Percentiles rank a stretch among this genome's conserved stretches.
phyloP scores from a whole-genome alignment of 2,113 vertebrate species.

The Tricholaema leucomelas region DNA sequence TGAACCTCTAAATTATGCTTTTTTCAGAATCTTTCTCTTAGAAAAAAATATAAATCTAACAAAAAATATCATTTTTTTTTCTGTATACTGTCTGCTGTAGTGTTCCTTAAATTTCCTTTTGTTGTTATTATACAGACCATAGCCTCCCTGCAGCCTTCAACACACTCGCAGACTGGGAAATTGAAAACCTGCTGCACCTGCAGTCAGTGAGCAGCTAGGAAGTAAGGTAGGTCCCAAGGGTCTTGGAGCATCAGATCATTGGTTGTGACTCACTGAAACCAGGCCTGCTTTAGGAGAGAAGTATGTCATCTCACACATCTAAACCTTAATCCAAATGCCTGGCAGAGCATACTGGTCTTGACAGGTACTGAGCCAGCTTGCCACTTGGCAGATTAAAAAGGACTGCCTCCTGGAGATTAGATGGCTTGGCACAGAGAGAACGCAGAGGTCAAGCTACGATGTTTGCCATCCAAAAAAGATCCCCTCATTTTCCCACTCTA shows the following conservation, averaged over 20 bases:
- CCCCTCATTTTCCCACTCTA: conserved; percentile 27
- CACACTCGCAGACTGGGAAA: neutral
- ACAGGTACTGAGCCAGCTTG: conserved; percentile 40
- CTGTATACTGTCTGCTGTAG: neutral
- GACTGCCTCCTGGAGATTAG: conserved; percentile 56
- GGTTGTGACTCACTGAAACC: neutral
- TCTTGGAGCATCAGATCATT: neutral
- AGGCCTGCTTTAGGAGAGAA: neutral
- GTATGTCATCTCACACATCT: conserved; percentile 24
- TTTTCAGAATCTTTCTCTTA: conserved; percentile 71
- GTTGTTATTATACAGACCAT: neutral
- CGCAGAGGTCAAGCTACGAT: conserved; percentile 40
- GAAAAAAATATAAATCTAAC: neutral
- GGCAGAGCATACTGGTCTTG: conserved; percentile 17
- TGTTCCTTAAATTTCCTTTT: neutral
- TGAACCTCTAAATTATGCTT: conserved; percentile 62
- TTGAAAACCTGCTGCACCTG: neutral
- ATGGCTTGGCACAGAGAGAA: conserved; percentile 53
- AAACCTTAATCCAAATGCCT: conserved; percentile 47
- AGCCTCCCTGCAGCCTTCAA: neutral
- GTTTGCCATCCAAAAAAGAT: conserved; percentile 52
- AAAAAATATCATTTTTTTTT: conserved; percentile 45
- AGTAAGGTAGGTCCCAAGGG: neutral
- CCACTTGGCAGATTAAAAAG: conserved; percentile 46
- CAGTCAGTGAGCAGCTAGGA: accelerated